Base-by-base conservation (phyloP, 2,888 invertebrate genomes). In the Flexamia atlantica region DNA sequence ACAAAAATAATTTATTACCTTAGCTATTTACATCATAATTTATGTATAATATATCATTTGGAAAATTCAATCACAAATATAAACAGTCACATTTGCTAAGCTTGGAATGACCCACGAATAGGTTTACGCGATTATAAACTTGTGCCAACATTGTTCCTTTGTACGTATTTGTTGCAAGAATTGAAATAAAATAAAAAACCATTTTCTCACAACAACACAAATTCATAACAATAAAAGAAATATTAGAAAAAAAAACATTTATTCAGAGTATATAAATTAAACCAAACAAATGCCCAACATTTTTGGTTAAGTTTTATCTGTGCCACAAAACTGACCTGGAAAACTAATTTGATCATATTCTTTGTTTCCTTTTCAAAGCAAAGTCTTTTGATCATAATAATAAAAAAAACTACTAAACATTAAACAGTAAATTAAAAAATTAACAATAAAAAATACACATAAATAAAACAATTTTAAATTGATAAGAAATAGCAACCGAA, bases 1-100 rank as follows among this genome's bases (percentile, higher is more conserved):
- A 79, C 79, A 79, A 79, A 79, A 79, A 79, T 79, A 79, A 79
- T 79, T 79, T 79, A 79, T 53, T 79, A 79, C 36, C 79, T 32
- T 79, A 53, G 32, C 36, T 79, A 79, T 79, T 23, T 79, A 79
- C 79, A 79, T 28, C 32, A 57, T 57, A 30, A 57, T 32, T 79
- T 53, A 79, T 57, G 36, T 53, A 36, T 50, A n/a, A n/a, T n/a
- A 40, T 32, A 30, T 79, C 25, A 79, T 76, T 40, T 46, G 42
- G 42, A 50, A 79, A 50, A 57, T 79, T 5, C 25, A 46, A 28
- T 76, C 50, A 76, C 76, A 50, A 28, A 64, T 76, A 46, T 50
- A 46, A 42, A 76, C 76, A 76, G 76, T 76, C 76, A 76, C 28
- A 32, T 57, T 25, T 3, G 46, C 46, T 50, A 79, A 79, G 79